phyloP scores from a whole-genome alignment of 2,797 vertebrate species.

The Kryptolebias ocellatus region DNA sequence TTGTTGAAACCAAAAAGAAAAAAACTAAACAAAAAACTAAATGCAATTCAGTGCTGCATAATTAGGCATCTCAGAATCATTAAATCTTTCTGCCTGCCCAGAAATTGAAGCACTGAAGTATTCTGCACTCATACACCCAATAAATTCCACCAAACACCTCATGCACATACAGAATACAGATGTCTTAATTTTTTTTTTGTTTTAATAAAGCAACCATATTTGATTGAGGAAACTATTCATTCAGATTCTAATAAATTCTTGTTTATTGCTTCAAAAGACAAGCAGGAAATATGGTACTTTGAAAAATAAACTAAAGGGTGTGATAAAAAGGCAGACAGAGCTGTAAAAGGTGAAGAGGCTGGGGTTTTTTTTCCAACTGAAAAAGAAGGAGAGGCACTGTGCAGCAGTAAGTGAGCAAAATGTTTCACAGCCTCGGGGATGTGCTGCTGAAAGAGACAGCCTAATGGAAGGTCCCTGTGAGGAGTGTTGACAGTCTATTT shows the following conservation, averaged over 20 bases:
- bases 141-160: not conserved
- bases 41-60: not conserved
- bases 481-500: constrained; percentile 71
- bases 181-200: too few species aligned
- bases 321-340: constrained; percentile 44
- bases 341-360: constrained; percentile 39
- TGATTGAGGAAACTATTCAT: constrained; percentile 9
- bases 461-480: constrained; percentile 76
- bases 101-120: not conserved
- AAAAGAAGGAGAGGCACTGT: constrained; percentile 11
- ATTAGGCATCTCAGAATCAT: not conserved
- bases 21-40: not conserved
- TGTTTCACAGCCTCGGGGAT: constrained; percentile 44
- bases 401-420: constrained; percentile 30
- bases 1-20: not conserved
- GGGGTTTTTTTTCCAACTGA: not conserved
- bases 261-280: constrained; percentile 21
- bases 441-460: constrained; percentile 71
- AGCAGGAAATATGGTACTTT: constrained; percentile 23
- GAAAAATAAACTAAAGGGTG: not conserved
- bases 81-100: not conserved
- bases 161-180: not conserved
- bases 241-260: not conserved
- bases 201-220: constrained; percentile 8
- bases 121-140: not conserved